A percentile compares a stretch with the other conserved stretches of the same genome.
Conservation (phyloP, 2,113 vertebrate genomes). For the Stomatorhinus ivindoensis region DNA sequence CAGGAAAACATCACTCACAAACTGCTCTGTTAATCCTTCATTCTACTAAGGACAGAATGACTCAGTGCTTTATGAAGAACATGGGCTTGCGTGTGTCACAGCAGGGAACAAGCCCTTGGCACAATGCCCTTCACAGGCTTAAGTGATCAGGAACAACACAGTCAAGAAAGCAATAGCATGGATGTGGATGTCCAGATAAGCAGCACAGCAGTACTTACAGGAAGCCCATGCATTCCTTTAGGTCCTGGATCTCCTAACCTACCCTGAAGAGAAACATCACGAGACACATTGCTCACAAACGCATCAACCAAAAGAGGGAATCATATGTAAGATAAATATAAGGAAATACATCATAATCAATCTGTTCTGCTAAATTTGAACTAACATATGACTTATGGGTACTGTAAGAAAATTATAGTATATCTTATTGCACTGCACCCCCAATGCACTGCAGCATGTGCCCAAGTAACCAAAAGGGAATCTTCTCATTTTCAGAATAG, state of each 20-base stretch:
- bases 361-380: not conserved
- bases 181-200: not conserved
- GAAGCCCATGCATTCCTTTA: slow-evolving; percentile 62
- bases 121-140: not conserved
- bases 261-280: slow-evolving; percentile 54
- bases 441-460: not conserved
- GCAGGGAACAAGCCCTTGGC: not conserved
- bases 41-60: not conserved
- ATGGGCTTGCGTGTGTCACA: not conserved
- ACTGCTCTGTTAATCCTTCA: not conserved
- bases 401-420: not conserved
- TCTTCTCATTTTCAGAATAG: not conserved
- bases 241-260: slow-evolving; percentile 63
- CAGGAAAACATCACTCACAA: not conserved
- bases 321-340: not conserved
- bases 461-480: not conserved
- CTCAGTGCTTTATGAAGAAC: not conserved
- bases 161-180: not conserved
- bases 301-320: not conserved
- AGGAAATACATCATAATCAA: not conserved
- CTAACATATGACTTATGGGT: not conserved
- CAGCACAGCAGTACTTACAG: slow-evolving; percentile 54
- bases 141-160: not conserved
- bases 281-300: not conserved
- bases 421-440: not conserved